Base-by-base conservation (phyloP, 2,888 invertebrate genomes). In the Leptinotarsa peninsularis region DNA sequence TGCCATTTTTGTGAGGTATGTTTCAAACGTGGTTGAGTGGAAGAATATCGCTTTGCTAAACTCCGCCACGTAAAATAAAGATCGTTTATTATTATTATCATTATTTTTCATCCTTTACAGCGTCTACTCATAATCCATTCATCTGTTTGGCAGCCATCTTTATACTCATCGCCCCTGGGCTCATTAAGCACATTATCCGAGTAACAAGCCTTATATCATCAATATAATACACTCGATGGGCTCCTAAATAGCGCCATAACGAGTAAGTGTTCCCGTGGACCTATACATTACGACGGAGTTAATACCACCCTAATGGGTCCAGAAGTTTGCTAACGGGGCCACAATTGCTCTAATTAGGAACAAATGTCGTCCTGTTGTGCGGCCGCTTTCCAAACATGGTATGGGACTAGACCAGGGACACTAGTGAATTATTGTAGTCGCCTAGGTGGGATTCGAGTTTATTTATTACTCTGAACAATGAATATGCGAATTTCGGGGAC, bases 331-430 rank as follows among this genome's bases (percentile, higher is more conserved):
- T 83, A 85, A 85, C 83, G 82, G 81, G 81, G 78, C 85, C 86
- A 86, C 87, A 87, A 86, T 86, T 86, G 87, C 85, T 84, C 86
- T 86, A 87, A 87, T 87, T 86, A 86, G 85, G 81, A 83, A 85
- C 86, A 86, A 86, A 86, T 86, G 85, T 85, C 82, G 83, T 63
- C 33, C 60, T 60, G 15, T 63, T 63, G 33, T 18, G 33, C 27
- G 63, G 33, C 63, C 63, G 63, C 63, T 27, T 63, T n/a, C n/a
- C 33, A 63, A 63, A 63, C 63, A 63, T 63, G 63, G 63, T 7
- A 43, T 43, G 43, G 63, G 43, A 63, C 17, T 63, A 15, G n/a
- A 63, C 63, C 17, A 33, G 33, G 63, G 63, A 33, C 43, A 63
- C 15, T 63, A 43, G 58, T 63, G 17, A 63, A 63, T 43, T 27